Evolutionary conservation across 2,113 vertebrate genomes (phyloP).

Genomic region (Hucho hucho): DNA sequence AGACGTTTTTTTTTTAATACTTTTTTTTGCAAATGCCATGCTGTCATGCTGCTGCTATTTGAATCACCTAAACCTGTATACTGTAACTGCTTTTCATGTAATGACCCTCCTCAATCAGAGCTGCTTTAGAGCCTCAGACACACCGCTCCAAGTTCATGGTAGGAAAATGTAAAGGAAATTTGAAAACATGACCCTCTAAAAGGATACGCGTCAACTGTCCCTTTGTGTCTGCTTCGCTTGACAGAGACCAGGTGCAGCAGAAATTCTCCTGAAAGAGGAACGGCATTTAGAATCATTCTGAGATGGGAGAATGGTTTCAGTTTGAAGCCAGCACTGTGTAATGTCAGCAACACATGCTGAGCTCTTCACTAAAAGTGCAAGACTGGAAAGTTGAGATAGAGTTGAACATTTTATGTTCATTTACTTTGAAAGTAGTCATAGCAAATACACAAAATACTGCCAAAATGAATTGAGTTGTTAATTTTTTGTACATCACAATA

Average conservation of each 20-base stretch:
- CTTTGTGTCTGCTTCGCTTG: slow-evolving; percentile 65
- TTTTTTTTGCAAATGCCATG: not conserved
- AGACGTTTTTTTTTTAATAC: not conserved
- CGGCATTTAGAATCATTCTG: slow-evolving; percentile 5
- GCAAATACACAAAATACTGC: too few species aligned
- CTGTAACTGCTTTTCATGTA: slow-evolving; percentile 29
- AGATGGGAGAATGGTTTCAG: slow-evolving; percentile 20
- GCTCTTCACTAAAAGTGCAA: not conserved
- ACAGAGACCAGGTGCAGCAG: slow-evolving; percentile 71
- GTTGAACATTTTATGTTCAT: not conserved
- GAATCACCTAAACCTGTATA: slow-evolving; percentile 27
- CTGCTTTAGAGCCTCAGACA: slow-evolving; percentile 47
- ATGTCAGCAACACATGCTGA: slow-evolving; percentile 5
- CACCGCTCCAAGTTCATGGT: slow-evolving; percentile 63
- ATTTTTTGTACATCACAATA: too few species aligned
- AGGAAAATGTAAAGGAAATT: slow-evolving; percentile 67
- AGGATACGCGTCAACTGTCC: slow-evolving; percentile 64
- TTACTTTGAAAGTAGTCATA: slow-evolving; percentile 10
- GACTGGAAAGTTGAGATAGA: not conserved
- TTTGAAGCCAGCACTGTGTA: slow-evolving; percentile 3
- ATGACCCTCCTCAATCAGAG: slow-evolving; percentile 31
- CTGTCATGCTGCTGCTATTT: not conserved
- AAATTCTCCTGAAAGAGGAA: slow-evolving; percentile 28
- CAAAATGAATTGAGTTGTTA: too few species aligned
- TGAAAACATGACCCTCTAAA: slow-evolving; percentile 68